phyloP scores from a whole-genome alignment of 1,140 invertebrate genomes.

The Lepidurus arcticus region DNA sequence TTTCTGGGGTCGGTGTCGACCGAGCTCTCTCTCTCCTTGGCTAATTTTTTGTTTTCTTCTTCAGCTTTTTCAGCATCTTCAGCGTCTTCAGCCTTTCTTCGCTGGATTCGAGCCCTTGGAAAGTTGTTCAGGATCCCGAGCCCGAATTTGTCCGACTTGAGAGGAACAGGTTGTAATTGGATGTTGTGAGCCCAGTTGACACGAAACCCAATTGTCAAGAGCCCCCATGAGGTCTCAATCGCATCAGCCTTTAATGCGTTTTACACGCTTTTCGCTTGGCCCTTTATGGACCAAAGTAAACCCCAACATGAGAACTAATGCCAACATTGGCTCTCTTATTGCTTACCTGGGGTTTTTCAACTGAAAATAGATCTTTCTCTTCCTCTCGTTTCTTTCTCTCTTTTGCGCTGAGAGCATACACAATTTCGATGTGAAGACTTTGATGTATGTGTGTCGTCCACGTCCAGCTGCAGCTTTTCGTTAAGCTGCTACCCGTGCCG shows the following conservation, averaged over 20 bases:
- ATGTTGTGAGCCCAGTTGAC: slow-evolving; percentile 21
- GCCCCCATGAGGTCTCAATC: slow-evolving; percentile 8
- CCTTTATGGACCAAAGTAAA: not conserved
- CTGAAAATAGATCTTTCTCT: too few relatives aligned
- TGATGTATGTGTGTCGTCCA: not conserved
- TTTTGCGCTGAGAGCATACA: not conserved
- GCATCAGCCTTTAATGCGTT: slow-evolving; percentile 17
- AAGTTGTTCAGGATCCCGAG: too few relatives aligned
- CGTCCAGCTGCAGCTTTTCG: not conserved
- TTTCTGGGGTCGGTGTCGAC: too few relatives aligned
- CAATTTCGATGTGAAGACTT: not conserved
- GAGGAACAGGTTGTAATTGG: slow-evolving; percentile 17
- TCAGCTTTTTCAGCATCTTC: too few relatives aligned
- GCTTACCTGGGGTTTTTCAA: not conserved
- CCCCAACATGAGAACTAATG: not conserved
- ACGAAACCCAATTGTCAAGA: slow-evolving; percentile 5
- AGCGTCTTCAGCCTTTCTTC: too few relatives aligned
- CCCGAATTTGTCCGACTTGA: not conserved
- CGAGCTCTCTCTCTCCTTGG: too few relatives aligned
- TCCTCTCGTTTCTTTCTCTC: not conserved
- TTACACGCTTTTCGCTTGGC: not conserved
- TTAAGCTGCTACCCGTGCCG: not conserved
- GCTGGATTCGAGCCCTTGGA: too few relatives aligned
- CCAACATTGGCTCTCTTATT: not conserved
- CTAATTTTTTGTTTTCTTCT: too few relatives aligned